A percentile compares a stretch with the other conserved stretches of the same genome.
Conservation (phyloP, 2,113 vertebrate species). For the Daubentonia madagascariensis region DNA sequence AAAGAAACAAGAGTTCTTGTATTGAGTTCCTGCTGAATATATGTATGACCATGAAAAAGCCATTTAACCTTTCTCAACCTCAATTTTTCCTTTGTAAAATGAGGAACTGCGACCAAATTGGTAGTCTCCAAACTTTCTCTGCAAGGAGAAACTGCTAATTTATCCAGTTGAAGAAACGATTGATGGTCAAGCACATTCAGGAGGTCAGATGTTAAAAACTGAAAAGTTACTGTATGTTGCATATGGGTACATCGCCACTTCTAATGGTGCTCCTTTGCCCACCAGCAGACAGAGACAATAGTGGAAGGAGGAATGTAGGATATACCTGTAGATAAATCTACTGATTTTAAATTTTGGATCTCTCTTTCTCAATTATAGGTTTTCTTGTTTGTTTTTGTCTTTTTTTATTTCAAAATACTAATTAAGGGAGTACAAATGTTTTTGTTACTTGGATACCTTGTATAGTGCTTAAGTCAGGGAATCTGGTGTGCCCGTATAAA, state of each 20-base stretch:
- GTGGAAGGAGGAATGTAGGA: neutral
- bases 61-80: neutral
- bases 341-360: neutral
- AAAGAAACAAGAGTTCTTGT: neutral
- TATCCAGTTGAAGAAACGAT: neutral
- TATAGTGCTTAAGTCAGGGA: no score
- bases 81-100: slow-evolving; percentile 30
- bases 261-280: no score
- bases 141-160: neutral
- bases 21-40: neutral
- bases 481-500: no score
- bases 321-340: neutral
- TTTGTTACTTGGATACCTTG: no score
- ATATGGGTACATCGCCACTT: neutral
- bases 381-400: no score
- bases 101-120: neutral
- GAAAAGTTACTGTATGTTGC: neutral
- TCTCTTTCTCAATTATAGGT: neutral
- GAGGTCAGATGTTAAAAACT: neutral
- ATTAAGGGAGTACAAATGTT: no score
- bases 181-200: neutral
- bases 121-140: neutral
- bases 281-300: neutral
- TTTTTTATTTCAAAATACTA: no score
- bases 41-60: slow-evolving; percentile 1